Percentiles rank a stretch among this genome's conserved stretches.
phyloP scores from a whole-genome alignment of 2,888 invertebrate genomes.

The Agrilus mali region DNA sequence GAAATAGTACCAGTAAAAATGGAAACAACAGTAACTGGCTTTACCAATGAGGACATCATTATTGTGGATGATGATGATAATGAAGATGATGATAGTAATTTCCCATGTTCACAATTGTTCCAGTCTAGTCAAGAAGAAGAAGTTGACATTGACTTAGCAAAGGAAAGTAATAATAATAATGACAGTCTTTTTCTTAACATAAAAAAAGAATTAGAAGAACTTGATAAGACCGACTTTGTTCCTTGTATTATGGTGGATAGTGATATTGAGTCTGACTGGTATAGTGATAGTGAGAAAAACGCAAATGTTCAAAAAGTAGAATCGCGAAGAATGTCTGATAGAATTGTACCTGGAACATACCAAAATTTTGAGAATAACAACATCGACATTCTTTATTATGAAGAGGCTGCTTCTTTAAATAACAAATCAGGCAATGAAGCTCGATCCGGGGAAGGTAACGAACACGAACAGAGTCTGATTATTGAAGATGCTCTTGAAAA shows the following conservation, averaged over 20 bases:
- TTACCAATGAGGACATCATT: slow-evolving; percentile 34
- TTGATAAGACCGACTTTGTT: slow-evolving; percentile 2
- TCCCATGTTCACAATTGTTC: slow-evolving; percentile 41
- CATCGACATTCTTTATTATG: background rate
- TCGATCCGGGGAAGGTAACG: background rate
- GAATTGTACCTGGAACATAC: no score
- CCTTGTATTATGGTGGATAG: background rate
- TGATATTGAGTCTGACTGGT: background rate
- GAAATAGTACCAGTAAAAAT: slow-evolving; percentile 3
- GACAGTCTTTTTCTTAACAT: slow-evolving; percentile 7
- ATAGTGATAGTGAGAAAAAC: background rate
- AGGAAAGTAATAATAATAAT: background rate
- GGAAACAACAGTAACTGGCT: slow-evolving; percentile 34
- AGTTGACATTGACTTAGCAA: background rate
- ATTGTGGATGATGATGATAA: slow-evolving; percentile 36
- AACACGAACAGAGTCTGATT: slow-evolving; percentile 17
- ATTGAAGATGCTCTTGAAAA: slow-evolving; percentile 15
- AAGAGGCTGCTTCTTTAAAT: background rate
- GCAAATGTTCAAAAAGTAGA: no score
- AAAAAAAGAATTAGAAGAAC: slow-evolving; percentile 9
- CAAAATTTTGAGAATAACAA: no score
- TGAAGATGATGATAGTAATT: slow-evolving; percentile 41
- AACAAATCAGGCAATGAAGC: background rate
- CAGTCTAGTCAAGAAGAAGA: background rate
- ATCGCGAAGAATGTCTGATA: no score